Conservation (phyloP, 2,113 vertebrate species). For the Anolis carolinensis region DNA sequence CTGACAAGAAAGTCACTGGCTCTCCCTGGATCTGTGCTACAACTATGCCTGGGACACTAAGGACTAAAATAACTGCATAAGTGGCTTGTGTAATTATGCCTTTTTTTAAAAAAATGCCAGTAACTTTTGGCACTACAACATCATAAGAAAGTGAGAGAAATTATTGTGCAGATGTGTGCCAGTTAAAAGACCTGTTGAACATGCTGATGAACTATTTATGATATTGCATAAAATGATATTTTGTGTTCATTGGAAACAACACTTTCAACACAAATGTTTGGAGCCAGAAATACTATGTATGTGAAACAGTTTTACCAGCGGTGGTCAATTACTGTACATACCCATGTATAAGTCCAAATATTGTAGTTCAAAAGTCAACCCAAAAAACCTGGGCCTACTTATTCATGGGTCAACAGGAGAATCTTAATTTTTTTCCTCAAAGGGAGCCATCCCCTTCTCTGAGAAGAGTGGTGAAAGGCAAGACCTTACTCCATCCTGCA, state of each 20-base stretch:
- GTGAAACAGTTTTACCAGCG: background rate
- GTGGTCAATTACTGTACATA: background rate
- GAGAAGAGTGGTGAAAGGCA: too few relatives aligned
- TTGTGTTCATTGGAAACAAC: background rate
- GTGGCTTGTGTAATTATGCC: background rate
- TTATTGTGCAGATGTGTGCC: background rate
- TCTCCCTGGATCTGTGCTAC: too few relatives aligned
- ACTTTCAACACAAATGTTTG: constrained; percentile 2
- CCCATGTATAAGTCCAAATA: too few relatives aligned
- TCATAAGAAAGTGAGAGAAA: background rate
- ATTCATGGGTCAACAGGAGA: too few relatives aligned
- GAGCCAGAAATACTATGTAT: background rate
- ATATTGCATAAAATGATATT: background rate
- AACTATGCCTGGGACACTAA: background rate
- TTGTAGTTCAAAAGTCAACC: too few relatives aligned
- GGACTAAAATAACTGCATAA: background rate
- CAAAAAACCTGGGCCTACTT: too few relatives aligned
- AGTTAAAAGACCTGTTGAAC: constrained; percentile 3
- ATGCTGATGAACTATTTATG: background rate
- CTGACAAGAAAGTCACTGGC: too few relatives aligned
- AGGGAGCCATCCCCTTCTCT: too few relatives aligned
- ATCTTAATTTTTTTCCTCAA: too few relatives aligned
- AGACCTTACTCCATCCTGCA: too few relatives aligned
- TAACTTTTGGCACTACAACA: background rate
- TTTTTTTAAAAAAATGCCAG: background rate